phyloP scores from a whole-genome alignment of 2,888 invertebrate genomes.

The Phytoseiulus persimilis region DNA sequence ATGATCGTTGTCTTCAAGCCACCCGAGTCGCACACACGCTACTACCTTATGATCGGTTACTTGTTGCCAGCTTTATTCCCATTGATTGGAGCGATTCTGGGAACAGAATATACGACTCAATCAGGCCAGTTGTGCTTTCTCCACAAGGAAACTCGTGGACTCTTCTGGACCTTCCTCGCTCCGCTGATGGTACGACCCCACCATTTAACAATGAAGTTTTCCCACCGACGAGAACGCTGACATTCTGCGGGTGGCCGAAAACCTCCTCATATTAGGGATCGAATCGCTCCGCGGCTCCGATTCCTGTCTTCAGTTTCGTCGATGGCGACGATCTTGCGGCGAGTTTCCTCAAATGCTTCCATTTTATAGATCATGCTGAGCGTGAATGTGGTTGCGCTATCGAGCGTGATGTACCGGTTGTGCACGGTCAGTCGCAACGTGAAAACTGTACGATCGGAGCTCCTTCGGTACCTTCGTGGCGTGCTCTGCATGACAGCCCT shows the following conservation, averaged over 20 bases:
- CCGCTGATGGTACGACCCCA: slow-evolving; percentile 15
- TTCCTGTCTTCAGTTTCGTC: too few relatives aligned
- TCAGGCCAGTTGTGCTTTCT: slow-evolving; percentile 18
- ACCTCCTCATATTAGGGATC: too few relatives aligned
- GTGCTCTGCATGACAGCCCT: slow-evolving; percentile 9
- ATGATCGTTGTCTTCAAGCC: not conserved
- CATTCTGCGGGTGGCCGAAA: not conserved
- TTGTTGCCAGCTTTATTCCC: not conserved
- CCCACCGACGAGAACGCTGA: too few relatives aligned
- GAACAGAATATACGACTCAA: not conserved
- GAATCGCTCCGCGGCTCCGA: too few relatives aligned
- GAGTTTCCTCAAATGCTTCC: too few relatives aligned
- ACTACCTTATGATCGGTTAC: not conserved
- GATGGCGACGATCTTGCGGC: too few relatives aligned
- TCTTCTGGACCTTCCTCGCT: slow-evolving; percentile 11
- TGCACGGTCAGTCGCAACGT: not conserved
- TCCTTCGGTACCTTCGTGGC: not conserved
- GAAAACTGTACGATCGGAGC: not conserved
- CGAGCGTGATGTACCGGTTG: not conserved
- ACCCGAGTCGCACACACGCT: not conserved
- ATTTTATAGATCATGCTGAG: not conserved
- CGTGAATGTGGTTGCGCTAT: not conserved
- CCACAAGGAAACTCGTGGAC: not conserved
- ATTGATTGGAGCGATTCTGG: not conserved
- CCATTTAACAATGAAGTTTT: too few relatives aligned